Base-by-base conservation (phyloP, 2,113 vertebrate species). In the Grus americana region DNA sequence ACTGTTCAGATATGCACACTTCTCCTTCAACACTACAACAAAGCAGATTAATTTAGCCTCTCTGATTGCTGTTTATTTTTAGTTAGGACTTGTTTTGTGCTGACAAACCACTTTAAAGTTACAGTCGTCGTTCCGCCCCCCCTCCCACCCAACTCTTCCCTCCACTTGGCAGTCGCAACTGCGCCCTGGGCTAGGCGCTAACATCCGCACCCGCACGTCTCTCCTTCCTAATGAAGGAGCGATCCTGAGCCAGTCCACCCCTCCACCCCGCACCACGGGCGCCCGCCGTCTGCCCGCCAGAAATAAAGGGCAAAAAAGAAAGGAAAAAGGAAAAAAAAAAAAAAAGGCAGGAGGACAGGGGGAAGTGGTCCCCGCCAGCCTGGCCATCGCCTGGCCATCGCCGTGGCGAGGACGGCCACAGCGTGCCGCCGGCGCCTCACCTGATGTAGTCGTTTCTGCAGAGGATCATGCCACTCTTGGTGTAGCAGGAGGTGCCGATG, bases 401-500 rank as follows among this genome's bases (percentile, higher is more conserved):
- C n/a, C 36, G 84, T 11, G 23, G 32, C 30, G 20, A 94, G 46
- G 67, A 88, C 79, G 11, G 79, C 75, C 59, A 59, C 72, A 34
- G 89, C 73, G 19, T 11, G 67, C 91, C 86, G 86, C 90, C 74
- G 67, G 68, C 66, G 71, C 92, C 90, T 98, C 97, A 99, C 99
- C 99, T 99, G 98, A 99, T 99, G 97, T 99, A 99, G 98, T 99
- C 99, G 92, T 99, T 99, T 98, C 99, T 99, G 97, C 99, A 99
- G 91, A 99, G 99, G 97, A 99, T 99, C 99, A 99, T 99, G 97
- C 99, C 99, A 90, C 99, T 99, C 98, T 99, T 99, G 94, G 99
- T 99, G 98, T 99, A 99, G 98, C 99, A 99, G 62, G 99, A 99
- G 38, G 99, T 99, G 96, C 99, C 99, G 92, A 99, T 99, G 98